Evolutionary conservation across 2,888 invertebrate species (phyloP).

Genomic region (Myopa tessellatipennis): DNA sequence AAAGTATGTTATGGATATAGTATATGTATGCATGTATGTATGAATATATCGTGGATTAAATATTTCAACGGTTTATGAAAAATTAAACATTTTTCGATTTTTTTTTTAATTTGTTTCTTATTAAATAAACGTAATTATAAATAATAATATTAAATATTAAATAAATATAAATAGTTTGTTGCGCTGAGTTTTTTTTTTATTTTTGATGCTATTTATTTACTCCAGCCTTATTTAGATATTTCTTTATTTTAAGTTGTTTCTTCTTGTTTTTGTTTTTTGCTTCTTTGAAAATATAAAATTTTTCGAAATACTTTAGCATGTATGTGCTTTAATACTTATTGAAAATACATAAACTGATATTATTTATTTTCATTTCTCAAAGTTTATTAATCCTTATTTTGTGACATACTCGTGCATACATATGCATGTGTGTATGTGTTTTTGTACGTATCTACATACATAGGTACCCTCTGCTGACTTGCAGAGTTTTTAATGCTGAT

Average conservation of each 20-base stretch:
- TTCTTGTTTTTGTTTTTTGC: background rate
- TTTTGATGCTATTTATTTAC: background rate
- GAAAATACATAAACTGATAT: no score
- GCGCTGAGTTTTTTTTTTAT: constrained; percentile 13
- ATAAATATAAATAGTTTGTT: constrained; percentile 5
- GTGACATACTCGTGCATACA: background rate
- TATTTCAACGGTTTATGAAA: constrained; percentile 24
- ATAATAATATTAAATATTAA: background rate
- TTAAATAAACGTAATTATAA: background rate
- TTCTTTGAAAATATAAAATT: background rate
- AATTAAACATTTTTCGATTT: background rate
- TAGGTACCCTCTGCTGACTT: background rate
- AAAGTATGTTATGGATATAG: no score
- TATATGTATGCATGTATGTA: constrained; percentile 36
- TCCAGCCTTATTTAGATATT: constrained; percentile 13
- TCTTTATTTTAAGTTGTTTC: background rate
- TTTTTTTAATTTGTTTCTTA: constrained; percentile 16
- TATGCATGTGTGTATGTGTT: background rate
- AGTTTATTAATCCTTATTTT: no score
- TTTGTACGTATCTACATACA: background rate
- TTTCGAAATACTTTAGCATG: background rate
- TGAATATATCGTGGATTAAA: constrained; percentile 35
- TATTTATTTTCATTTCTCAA: no score
- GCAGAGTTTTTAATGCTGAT: constrained; percentile 27
- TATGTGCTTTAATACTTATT: no score